These are phyloP conservation scores for Progne subis DNA, from an alignment of 2,113 vertebrate species.

Conservation along the genomic window DNA sequence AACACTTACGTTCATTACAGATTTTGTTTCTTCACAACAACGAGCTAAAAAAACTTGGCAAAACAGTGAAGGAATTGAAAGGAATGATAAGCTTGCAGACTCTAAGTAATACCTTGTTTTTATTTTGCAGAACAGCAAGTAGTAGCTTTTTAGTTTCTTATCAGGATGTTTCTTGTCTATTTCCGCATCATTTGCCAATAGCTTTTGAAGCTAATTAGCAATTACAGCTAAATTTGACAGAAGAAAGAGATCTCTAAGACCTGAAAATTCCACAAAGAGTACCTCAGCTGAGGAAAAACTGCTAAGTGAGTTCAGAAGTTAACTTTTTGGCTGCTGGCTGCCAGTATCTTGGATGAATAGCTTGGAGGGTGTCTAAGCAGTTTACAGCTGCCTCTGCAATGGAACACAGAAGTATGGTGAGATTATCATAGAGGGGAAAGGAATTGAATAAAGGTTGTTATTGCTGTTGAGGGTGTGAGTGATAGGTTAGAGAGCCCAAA, in stretches of 20 bases:
- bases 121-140: neutral
- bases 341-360: neutral
- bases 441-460: neutral
- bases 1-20: constrained; percentile 60
- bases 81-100: constrained; percentile 73
- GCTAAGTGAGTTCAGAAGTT: neutral
- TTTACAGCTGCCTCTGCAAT: neutral
- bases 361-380: neutral
- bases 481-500: neutral
- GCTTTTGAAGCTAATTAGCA: neutral
- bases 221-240: neutral
- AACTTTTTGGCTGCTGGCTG: neutral
- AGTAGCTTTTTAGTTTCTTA: neutral
- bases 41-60: constrained; percentile 67
- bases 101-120: constrained; percentile 71
- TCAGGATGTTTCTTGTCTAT: neutral
- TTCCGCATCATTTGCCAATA: neutral
- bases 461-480: neutral
- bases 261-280: neutral
- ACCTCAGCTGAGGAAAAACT: neutral
- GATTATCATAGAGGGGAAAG: neutral
- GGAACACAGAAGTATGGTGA: neutral
- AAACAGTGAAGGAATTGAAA: constrained; percentile 76
- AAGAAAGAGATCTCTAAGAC: neutral
- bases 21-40: constrained; percentile 80